Base-by-base conservation (phyloP, 2,113 vertebrate genomes). In the Charadrius vociferus region DNA sequence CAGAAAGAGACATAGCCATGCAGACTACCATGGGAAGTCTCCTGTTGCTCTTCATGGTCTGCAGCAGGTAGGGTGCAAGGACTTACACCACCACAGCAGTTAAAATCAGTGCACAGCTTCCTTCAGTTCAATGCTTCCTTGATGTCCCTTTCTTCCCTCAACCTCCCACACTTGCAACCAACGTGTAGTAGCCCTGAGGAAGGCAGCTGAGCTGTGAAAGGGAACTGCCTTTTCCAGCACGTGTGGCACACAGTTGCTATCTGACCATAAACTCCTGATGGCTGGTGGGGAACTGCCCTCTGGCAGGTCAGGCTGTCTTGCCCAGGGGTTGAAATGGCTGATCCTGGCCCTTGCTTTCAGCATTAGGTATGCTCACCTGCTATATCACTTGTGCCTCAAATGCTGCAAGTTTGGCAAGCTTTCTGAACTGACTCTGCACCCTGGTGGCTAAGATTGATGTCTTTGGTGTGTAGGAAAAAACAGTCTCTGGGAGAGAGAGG, bases 231-330 rank as follows among this genome's bases (percentile, higher is more conserved):
- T 23, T 74, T 41, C 67, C n/a, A 41, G 52, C 27, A 50, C 23
- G 8, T 0, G 0, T n/a, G 16, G 50, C 7, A 8, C 26, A 11
- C 30, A 37, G 39, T 20, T 0, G 0, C 30, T 58, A 9, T 53
- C 62, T 45, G 68, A 39, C 58, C 11, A 14, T 80, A 15, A 66
- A n/a, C 16, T 68, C 47, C 55, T 50, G 39, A 30, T 18, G 56
- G 21, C 32, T 10, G 29, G 5, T 0, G 2, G 39, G 39, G 41
- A 74, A 17, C 27, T 71, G 29, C 29, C 49, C 37, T 49, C n/a
- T 6, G 4, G 43, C 18, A 47, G 30, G 43, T 74, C 61, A 49
- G n/a, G 26, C 55, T 70, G 43, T 27, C 39, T 91, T 70, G 23
- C 26, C 36, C 32, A 15, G 45, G 36, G 3, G 30, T 78, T 90